A percentile compares a stretch with the other conserved stretches of the same genome.
Evolutionary conservation across 2,797 vertebrate species (phyloP).

Genomic region (Dendrocincla fuliginosa): DNA sequence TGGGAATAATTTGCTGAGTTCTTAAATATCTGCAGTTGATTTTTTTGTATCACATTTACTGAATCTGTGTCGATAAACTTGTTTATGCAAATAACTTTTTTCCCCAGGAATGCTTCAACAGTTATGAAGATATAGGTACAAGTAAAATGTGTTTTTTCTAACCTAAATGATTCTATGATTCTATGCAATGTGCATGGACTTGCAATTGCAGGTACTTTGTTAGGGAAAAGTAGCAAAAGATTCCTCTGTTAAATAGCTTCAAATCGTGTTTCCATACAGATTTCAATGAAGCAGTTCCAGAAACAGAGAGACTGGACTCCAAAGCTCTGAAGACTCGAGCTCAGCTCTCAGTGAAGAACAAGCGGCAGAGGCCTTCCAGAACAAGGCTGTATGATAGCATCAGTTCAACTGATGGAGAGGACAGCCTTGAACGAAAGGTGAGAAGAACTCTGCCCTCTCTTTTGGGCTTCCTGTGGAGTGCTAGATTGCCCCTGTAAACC

Average conservation of each 20-base stretch:
- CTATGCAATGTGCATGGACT: background rate
- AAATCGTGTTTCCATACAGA: slow-evolving; percentile 50
- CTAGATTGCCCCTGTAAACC: background rate
- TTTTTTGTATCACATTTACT: background rate
- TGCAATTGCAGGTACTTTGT: background rate
- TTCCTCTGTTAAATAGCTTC: background rate
- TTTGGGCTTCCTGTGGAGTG: background rate
- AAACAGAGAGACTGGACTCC: slow-evolving; percentile 81
- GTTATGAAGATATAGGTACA: background rate
- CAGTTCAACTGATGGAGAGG: slow-evolving; percentile 87
- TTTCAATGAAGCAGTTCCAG: slow-evolving; percentile 80
- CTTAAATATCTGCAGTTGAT: background rate
- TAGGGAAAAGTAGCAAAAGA: background rate
- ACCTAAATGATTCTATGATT: background rate
- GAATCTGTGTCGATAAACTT: background rate
- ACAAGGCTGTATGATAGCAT: slow-evolving; percentile 79
- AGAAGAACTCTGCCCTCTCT: slow-evolving; percentile 19
- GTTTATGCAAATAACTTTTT: background rate
- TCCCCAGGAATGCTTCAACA: background rate
- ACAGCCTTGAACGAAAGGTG: slow-evolving; percentile 83
- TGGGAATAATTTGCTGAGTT: background rate
- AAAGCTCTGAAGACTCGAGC: slow-evolving; percentile 81
- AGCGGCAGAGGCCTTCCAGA: slow-evolving; percentile 78
- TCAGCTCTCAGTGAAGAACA: slow-evolving; percentile 80
- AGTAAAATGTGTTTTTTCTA: background rate